phyloP scores from a whole-genome alignment of 2,113 vertebrate species.

The Zosterops japonicus region DNA sequence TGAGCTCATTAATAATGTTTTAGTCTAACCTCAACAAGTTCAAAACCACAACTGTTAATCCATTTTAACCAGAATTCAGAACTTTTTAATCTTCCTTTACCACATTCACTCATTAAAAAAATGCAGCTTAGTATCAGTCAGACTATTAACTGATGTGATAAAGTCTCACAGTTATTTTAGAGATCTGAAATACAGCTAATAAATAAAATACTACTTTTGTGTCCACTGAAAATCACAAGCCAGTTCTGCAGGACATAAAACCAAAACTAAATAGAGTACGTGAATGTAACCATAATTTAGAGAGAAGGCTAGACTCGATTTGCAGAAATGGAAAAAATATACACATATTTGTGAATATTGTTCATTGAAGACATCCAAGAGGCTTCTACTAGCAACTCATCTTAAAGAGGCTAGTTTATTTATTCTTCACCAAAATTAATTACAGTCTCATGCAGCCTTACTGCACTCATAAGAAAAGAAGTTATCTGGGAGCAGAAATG shows the following conservation, averaged over 20 bases:
- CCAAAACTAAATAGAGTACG: neutral
- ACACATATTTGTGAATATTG: neutral
- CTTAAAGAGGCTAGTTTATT: neutral
- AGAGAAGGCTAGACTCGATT: neutral
- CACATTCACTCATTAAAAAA: neutral
- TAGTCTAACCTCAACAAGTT: neutral
- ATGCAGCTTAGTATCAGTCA: neutral
- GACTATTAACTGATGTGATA: neutral
- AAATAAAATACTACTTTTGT: neutral
- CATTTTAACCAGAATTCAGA: neutral
- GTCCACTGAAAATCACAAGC: neutral
- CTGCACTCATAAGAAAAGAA: neutral
- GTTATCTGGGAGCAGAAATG: neutral
- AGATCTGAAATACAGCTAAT: neutral
- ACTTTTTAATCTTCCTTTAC: neutral
- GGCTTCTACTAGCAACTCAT: neutral
- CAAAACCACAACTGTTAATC: neutral
- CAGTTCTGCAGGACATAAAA: neutral
- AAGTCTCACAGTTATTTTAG: neutral
- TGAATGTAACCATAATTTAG: neutral
- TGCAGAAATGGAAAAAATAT: neutral
- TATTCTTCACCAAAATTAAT: neutral
- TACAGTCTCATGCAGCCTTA: neutral
- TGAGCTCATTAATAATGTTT: neutral
- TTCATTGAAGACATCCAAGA: neutral